Evolutionary conservation across 2,797 vertebrate species (phyloP).

Genomic region (Pantherophis alleghaniensis): DNA sequence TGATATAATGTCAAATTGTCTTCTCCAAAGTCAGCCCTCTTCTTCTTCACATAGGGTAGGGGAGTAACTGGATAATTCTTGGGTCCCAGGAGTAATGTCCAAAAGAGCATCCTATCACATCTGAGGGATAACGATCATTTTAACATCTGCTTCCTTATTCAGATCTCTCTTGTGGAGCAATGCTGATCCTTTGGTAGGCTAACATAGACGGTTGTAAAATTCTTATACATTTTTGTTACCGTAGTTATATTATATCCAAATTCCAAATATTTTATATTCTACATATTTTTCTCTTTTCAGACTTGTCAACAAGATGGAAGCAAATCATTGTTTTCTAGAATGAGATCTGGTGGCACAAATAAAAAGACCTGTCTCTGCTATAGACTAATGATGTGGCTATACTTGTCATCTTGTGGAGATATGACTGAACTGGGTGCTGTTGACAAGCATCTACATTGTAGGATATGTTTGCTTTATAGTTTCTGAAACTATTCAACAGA

Average conservation of each 20-base stretch:
- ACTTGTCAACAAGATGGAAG: not conserved
- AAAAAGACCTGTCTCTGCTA: conserved; percentile 14
- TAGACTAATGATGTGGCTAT: not conserved
- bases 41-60: not conserved
- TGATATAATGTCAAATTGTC: not conserved
- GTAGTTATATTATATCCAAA: not conserved
- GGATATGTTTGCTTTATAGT: conserved; percentile 10
- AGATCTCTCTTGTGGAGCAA: not conserved
- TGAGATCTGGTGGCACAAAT: conserved; percentile 31
- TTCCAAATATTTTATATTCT: not conserved
- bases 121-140: not conserved
- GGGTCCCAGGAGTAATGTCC: not conserved
- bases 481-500: conserved; percentile 29
- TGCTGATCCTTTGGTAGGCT: not conserved
- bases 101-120: not conserved
- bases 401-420: conserved; percentile 28
- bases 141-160: not conserved
- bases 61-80: not conserved
- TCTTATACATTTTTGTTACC: not conserved
- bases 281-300: conserved; percentile 14
- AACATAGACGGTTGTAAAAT: not conserved
- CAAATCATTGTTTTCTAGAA: conserved; percentile 24
- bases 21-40: not conserved
- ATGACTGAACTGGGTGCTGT: not conserved
- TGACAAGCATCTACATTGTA: conserved; percentile 37